Conservation (phyloP, 2,888 invertebrate species). For the Caenorhabditis sinica region DNA sequence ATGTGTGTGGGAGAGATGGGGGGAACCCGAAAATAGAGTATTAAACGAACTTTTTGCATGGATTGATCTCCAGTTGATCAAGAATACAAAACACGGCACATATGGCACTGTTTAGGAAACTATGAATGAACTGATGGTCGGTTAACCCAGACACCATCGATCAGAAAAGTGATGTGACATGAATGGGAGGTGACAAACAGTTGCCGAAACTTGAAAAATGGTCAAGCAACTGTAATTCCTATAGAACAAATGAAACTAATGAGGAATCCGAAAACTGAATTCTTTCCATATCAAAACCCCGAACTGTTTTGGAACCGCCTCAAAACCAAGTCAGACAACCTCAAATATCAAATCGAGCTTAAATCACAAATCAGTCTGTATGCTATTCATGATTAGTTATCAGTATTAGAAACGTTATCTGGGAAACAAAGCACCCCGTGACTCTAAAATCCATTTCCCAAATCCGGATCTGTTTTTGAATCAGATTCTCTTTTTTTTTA, state of each 20-base stretch:
- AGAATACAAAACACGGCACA: constrained; percentile 49
- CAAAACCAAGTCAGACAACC: not conserved
- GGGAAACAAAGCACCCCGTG: not conserved
- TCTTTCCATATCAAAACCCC: not conserved
- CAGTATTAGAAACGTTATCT: constrained; percentile 2
- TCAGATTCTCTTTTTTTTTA: not conserved
- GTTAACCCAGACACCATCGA: constrained; percentile 36
- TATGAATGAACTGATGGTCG: constrained; percentile 28
- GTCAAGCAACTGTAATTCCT: not conserved
- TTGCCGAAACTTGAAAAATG: not conserved
- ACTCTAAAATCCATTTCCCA: constrained; percentile 1
- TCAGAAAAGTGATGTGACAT: constrained; percentile 34
- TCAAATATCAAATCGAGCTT: not conserved
- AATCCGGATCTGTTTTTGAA: constrained; percentile 4
- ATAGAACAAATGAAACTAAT: not conserved
- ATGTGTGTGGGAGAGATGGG: not conserved
- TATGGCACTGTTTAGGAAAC: constrained; percentile 23
- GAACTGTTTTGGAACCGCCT: too few relatives aligned
- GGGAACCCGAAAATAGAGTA: constrained; percentile 17
- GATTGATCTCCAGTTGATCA: constrained; percentile 48
- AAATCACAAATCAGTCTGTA: constrained; percentile 14
- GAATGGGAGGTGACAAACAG: not conserved
- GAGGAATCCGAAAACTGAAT: not conserved
- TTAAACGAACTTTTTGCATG: constrained; percentile 30
- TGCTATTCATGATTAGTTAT: not conserved